Percentiles rank a stretch among this genome's conserved stretches.
Evolutionary conservation across 2,888 invertebrate genomes (phyloP).

Genomic region (Helicoverpa assulta): DNA sequence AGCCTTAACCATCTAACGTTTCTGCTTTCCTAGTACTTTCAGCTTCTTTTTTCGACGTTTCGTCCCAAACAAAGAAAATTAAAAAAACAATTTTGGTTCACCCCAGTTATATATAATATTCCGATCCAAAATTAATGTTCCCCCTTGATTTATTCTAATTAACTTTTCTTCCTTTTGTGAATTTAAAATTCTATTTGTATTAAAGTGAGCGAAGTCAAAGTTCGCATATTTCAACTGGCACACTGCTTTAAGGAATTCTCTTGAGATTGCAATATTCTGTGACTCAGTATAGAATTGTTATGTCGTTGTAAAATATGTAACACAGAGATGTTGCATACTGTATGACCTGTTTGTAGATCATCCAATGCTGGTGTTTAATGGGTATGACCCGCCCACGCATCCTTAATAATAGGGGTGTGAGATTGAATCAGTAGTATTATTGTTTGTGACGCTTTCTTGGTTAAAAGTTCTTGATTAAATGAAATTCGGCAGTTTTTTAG

Average conservation of each 20-base stretch:
- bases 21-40: slow-evolving; percentile 10
- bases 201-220: slow-evolving; percentile 22
- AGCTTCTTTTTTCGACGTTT: not conserved
- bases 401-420: too few relatives aligned
- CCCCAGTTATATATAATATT: too few relatives aligned
- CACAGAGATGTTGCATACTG: slow-evolving; percentile 4
- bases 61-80: too few relatives aligned
- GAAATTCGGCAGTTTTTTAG: too few relatives aligned
- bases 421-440: too few relatives aligned
- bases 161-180: slow-evolving; percentile 8
- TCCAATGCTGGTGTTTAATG: slow-evolving; percentile 1
- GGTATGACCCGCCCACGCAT: not conserved
- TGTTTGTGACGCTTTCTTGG: too few relatives aligned
- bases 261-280: slow-evolving; percentile 14
- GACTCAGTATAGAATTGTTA: not conserved
- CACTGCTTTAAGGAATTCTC: not conserved
- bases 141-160: slow-evolving; percentile 23
- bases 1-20: not conserved
- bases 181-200: slow-evolving; percentile 10
- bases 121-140: not conserved
- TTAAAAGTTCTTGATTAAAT: too few relatives aligned
- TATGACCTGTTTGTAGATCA: slow-evolving; percentile 6
- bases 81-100: too few relatives aligned
- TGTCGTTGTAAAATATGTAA: slow-evolving; percentile 19
- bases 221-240: not conserved